Conservation (phyloP, 35 echinoderm and acorn worm species). For the Hemicentrotus pulcherrimus region DNA sequence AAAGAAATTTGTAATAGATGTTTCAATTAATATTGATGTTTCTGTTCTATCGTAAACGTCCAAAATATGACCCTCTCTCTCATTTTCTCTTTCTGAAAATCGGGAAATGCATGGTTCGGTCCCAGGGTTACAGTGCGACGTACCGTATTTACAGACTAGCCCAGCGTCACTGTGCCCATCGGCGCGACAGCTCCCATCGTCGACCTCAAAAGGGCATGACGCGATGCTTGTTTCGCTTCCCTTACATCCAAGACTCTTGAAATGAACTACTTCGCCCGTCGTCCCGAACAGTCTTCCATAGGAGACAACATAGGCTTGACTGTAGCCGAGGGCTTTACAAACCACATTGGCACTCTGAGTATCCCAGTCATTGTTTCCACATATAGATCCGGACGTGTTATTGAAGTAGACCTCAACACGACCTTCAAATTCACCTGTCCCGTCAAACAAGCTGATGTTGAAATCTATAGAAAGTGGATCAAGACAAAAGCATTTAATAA, state of each 20-base stretch:
- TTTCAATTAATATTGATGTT: too few relatives aligned
- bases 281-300: neutral
- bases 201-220: neutral
- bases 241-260: neutral
- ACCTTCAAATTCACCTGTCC: neutral
- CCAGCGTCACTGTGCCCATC: neutral
- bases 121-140: too few relatives aligned
- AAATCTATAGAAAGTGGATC: neutral
- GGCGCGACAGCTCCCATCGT: neutral
- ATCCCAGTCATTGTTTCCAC: neutral
- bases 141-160: neutral
- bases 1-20: too few relatives aligned
- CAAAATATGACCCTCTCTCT: neutral
- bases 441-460: neutral
- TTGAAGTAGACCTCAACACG: neutral
- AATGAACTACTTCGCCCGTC: neutral
- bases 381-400: neutral
- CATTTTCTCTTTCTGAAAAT: neutral
- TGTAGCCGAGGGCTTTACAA: conserved; percentile 1
- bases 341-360: neutral
- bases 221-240: neutral
- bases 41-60: too few relatives aligned
- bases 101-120: neutral
- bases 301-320: neutral
- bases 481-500: neutral